Base-by-base conservation (phyloP, 2,797 vertebrate genomes). In the Paramormyrops hopkinsi region DNA sequence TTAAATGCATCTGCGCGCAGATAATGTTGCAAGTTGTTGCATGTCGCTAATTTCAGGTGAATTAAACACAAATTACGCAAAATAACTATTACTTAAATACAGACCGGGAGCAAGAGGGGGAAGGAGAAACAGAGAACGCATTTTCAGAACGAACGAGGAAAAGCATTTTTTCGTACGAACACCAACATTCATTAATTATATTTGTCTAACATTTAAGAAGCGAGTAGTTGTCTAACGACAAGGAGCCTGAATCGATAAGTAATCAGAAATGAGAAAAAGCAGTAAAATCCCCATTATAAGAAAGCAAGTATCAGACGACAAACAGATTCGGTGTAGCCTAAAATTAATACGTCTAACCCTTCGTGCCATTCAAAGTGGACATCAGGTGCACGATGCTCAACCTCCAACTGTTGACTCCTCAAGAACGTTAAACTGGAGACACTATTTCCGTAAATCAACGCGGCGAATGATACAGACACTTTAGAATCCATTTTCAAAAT, bases 361-460 rank as follows among this genome's bases (percentile, higher is more conserved):
- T 53, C 4, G 76, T 83, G 73, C 79, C 19, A 33, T 87, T 87
- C 17, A 59, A 87, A 87, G 86, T 87, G 29, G 6, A 37, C 6
- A 17, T 56, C 51, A 87, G 53, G 33, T 25, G 53, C 51, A 59
- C 53, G 8, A 50, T 22, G 11, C 44, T 48, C 48, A 86, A 37
- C 37, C 33, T 59, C 53, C 86, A 87, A 87, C 86, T 87, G 86
- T 87, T 87, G 86, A 87, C 33, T 87, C 19, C 14, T 19, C 8
- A 51, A 37, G 25, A 85, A 85, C 76, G 8, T n/a, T 82, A n/a
- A 44, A 82, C 17, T 82, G 76, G 7, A 44, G 41, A n/a, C 76
- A 82, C 76, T n/a, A 22, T 46, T 19, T 19, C 76, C 7, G 17
- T 82, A 44, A 82, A 82, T n/a, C 6, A 22, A 82, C 76, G 19